Conservation (phyloP, 2,113 vertebrate species). For the Leptodactylus fuscus region DNA sequence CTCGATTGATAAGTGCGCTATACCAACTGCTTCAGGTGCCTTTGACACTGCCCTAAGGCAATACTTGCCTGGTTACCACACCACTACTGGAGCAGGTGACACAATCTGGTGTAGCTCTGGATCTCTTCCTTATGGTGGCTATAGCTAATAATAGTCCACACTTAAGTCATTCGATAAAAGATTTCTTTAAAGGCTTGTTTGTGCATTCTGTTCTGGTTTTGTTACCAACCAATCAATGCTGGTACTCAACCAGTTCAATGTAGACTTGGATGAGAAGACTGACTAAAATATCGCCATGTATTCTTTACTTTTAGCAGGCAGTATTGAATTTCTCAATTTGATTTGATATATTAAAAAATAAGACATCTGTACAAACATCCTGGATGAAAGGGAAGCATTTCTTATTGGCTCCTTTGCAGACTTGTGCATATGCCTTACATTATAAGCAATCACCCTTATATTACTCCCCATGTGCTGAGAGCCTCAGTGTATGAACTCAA, state of each 20-base stretch:
- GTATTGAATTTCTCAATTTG: conserved; percentile 27
- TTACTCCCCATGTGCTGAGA: conserved; percentile 46
- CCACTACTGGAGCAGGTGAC: not conserved
- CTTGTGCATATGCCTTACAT: conserved; percentile 50
- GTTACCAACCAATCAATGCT: no score
- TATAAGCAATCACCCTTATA: conserved; percentile 48
- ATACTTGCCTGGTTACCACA: not conserved
- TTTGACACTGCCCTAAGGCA: not conserved
- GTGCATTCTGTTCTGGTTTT: not conserved
- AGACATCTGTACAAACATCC: conserved; percentile 59
- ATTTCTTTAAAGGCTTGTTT: not conserved
- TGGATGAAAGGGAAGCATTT: conserved; percentile 27
- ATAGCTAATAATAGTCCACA: not conserved
- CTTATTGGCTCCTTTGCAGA: conserved; percentile 35
- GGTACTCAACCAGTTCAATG: not conserved
- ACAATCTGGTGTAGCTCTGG: not conserved
- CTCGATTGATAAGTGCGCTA: no score
- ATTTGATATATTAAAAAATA: conserved; percentile 50
- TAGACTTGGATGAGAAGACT: not conserved
- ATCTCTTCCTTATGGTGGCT: not conserved
- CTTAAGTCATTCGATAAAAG: no score
- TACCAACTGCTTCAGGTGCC: no score
- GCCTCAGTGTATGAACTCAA: conserved; percentile 37
- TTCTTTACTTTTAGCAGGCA: not conserved
- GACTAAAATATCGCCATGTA: no score